Conservation (phyloP, 2,113 vertebrate genomes). For the Dromaius novaehollandiae region DNA sequence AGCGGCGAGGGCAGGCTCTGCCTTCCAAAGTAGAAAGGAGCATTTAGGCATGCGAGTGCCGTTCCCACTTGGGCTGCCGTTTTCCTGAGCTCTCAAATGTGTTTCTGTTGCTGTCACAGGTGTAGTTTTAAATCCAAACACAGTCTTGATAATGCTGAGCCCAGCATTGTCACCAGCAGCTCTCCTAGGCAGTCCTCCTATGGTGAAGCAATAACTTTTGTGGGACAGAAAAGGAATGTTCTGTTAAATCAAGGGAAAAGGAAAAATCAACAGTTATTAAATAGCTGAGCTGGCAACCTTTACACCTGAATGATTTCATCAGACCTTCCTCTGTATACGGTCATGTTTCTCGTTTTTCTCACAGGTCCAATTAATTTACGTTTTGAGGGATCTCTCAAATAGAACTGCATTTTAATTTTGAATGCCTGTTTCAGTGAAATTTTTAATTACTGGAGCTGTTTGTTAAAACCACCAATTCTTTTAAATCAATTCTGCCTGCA, state of each 20-base stretch:
- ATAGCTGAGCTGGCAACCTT: background rate
- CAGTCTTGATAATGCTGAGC: background rate
- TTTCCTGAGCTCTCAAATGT: background rate
- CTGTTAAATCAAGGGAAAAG: background rate
- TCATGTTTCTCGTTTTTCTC: accelerated
- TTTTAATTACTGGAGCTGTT: background rate
- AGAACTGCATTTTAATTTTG: too few species aligned
- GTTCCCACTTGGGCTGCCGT: background rate
- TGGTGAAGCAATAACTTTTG: background rate
- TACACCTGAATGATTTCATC: background rate
- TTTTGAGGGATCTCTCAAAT: background rate
- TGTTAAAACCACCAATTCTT: background rate
- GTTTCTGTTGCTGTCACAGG: background rate
- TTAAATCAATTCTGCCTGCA: background rate
- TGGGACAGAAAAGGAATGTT: too few species aligned
- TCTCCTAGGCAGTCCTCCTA: background rate
- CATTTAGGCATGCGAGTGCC: background rate
- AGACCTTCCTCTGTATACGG: background rate
- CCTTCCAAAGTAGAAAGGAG: background rate
- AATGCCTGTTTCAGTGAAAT: too few species aligned
- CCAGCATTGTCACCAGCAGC: background rate
- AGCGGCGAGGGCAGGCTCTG: too few species aligned
- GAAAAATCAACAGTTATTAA: background rate
- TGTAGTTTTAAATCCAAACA: background rate
- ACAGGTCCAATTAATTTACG: background rate